phyloP scores from a whole-genome alignment of 2,113 vertebrate genomes.

The Triplophysa dalaica region DNA sequence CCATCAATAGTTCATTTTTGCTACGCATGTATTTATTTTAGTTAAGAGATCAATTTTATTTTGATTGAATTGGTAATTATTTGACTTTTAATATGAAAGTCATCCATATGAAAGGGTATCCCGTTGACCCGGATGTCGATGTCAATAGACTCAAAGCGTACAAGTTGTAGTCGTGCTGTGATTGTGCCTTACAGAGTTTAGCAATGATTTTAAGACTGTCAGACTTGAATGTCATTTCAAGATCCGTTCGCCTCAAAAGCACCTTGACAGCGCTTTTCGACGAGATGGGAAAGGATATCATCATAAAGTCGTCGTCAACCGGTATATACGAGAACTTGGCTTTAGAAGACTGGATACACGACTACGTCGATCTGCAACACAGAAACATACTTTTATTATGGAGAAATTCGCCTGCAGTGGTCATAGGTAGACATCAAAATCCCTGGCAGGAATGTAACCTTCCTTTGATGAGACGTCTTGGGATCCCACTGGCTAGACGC shows the following conservation, averaged over 20 bases:
- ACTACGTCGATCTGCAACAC: conserved; percentile 78
- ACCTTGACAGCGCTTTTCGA: conserved; percentile 37
- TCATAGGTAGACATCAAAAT: conserved; percentile 95
- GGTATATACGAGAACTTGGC: conserved; percentile 89
- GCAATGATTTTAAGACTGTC: conserved; percentile 30
- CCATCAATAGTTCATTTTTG: no score
- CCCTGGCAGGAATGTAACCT: conserved; percentile 93
- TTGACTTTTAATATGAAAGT: conserved; percentile 20
- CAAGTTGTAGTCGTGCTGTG: neutral
- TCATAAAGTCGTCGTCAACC: conserved; percentile 83
- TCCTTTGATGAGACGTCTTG: conserved; percentile 73
- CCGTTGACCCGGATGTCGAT: neutral
- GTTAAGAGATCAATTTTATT: no score
- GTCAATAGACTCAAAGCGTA: neutral
- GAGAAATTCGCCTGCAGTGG: conserved; percentile 84
- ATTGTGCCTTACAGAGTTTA: neutral
- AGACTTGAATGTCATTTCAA: neutral
- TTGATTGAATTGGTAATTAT: no score
- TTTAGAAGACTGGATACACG: conserved; percentile 93
- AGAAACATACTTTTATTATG: conserved; percentile 83
- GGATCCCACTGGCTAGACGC: conserved; percentile 83
- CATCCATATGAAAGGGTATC: neutral
- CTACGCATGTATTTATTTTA: no score
- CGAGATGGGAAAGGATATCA: conserved; percentile 55
- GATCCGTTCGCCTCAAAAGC: conserved; percentile 18